Percentiles rank a stretch among this genome's conserved stretches.
These are phyloP conservation scores for Vimba vimba DNA, from an alignment of 2,113 vertebrate genomes.

Conservation along the genomic window DNA sequence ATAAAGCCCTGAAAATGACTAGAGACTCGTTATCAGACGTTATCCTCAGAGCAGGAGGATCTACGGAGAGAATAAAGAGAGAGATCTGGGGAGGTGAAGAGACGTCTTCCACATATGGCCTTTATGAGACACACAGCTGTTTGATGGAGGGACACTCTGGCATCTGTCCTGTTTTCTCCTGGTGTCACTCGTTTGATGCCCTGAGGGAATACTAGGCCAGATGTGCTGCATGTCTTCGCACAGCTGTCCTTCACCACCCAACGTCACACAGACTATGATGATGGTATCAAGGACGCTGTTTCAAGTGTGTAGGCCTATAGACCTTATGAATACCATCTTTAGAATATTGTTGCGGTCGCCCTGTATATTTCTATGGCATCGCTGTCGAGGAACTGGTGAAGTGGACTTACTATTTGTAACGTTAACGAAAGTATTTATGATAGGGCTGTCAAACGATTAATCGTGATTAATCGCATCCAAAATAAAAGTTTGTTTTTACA, in stretches of 20 bases:
- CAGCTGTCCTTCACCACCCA: constrained; percentile 11
- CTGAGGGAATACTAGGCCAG: neutral
- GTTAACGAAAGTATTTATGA: too few species aligned
- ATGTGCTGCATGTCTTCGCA: neutral
- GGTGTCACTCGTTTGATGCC: neutral
- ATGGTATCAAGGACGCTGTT: neutral
- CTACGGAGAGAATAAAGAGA: neutral
- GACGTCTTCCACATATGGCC: constrained; percentile 16
- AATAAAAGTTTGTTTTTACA: too few species aligned
- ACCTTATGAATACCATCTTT: too few species aligned
- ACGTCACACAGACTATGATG: neutral
- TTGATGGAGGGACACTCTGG: neutral
- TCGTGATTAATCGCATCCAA: too few species aligned
- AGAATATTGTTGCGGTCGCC: too few species aligned
- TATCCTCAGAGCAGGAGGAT: neutral
- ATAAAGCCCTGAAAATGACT: constrained; percentile 5
- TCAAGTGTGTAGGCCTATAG: neutral
- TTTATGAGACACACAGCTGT: neutral
- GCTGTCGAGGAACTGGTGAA: too few species aligned
- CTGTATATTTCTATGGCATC: too few species aligned
- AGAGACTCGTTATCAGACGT: constrained; percentile 7
- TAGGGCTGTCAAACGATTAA: too few species aligned
- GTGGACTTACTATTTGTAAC: too few species aligned
- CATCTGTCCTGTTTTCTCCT: constrained; percentile 20
- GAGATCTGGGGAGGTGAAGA: neutral